phyloP scores from a whole-genome alignment of 2,888 invertebrate species.

The Folsomia candida region DNA sequence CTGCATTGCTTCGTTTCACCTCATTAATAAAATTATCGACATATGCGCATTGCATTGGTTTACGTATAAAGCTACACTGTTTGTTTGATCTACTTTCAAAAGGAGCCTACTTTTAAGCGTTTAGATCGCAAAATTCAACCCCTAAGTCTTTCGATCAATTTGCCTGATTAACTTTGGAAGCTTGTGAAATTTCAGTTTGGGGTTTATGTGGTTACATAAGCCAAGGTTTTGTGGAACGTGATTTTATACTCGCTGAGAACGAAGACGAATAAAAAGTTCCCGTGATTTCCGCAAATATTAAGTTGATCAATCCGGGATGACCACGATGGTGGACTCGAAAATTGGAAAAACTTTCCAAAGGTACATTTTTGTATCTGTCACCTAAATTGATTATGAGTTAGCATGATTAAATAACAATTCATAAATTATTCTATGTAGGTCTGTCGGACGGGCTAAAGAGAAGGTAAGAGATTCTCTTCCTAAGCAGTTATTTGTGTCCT shows the following conservation, averaged over 20 bases:
- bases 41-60: no score
- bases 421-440: no score
- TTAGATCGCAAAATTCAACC: not conserved
- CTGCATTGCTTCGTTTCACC: not conserved
- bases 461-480: conserved; percentile 39
- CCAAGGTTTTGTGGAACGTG: not conserved
- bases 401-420: no score
- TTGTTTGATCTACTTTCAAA: no score
- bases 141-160: no score
- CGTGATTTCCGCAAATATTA: not conserved
- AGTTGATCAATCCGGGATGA: conserved; percentile 35
- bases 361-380: no score
- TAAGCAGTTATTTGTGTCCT: not conserved
- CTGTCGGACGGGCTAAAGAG: conserved; percentile 50
- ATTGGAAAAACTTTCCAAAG: conserved; percentile 48
- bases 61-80: no score
- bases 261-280: not conserved
- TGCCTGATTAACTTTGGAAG: no score
- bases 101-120: no score
- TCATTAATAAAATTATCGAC: not conserved
- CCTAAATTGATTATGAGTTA: no score
- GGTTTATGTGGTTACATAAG: not conserved
- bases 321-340: conserved; percentile 50
- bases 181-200: no score
- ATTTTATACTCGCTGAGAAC: not conserved